Evolutionary conservation across 1,140 invertebrate species (phyloP), one percentile per base, ranked within the genome.

Genomic region (Megalopta genalis): DNA sequence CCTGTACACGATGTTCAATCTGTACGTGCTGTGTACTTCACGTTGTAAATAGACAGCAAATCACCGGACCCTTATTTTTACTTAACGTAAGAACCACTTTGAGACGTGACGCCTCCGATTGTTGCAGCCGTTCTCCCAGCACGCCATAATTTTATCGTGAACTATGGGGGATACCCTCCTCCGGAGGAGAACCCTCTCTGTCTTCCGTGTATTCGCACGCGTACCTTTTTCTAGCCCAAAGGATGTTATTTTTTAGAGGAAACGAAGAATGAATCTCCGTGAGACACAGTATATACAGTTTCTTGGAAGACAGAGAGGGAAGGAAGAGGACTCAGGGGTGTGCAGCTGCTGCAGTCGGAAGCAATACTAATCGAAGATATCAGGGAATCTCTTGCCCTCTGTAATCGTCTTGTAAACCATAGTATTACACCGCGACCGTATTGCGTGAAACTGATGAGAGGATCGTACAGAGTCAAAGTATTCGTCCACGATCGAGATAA

Each of bases 31-130:
- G 85, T 87, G 69, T 87, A 82, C 75, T 86, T 88, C 80, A 87
- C 62, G 73, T 86, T 91, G 89, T 90, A 90, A 86, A 90, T 91
- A 90, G 87, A 81, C 76, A 46, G 82, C 74, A 84, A 88, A 88
- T 86, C 86, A 85, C 81, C 42, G 80, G 60, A 86, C 77, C 71
- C 71, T 82, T 70, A 84, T 83, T 84, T 87, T 75, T 69, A 79
- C 71, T 70, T 80, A 75, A 72, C 64, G 25, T 60, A 46, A 80
- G 54, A 66, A 16, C 57, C 59, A 66, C 67, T 65, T 60, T 57
- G 67, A 42, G 8, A 71, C 52, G 59, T 57, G 70, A 54, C 42
- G 14, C 49, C 76, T 68, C 57, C 77, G 54, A 73, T 79, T 74
- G 64, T 25, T 80, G 81, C 63, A 82, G 70, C 80, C 79, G 67